Evolutionary conservation across 2,113 vertebrate genomes (phyloP), one percentile per base, ranked within the genome.

Genomic region (Gambusia affinis): DNA sequence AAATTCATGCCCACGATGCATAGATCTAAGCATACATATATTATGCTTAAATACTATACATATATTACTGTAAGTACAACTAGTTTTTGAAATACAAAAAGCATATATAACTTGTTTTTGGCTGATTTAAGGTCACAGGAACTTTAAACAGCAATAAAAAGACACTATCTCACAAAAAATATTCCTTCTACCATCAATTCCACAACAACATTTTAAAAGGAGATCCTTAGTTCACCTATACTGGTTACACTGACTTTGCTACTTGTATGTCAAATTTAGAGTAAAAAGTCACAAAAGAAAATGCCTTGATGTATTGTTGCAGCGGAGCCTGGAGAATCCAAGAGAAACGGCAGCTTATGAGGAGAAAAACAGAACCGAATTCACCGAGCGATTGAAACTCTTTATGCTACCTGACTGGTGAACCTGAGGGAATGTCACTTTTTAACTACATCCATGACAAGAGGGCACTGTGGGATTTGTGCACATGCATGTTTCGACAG

Each of bases 301-400:
- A 83, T 64, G 76, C 77, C 42, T 83, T n/a, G 57, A 35, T 80
- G 77, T 27, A 67, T 71, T 24, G 60, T 69, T 72, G 73, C 73
- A 54, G 64, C 0, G 42, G 68, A 70, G 80, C 47, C 85, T n/a
- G 67, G 80, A 67, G 85, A 84, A 69, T 72, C 75, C 27, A 3
- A 60, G 75, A 73, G 60, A 80, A 90, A 91, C 71, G 79, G 82
- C 71, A 84, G 75, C 62, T 66, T n/a, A 90, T 79, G 79, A 91
- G 79, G 64, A 82, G 72, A 86, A 85, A 90, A 89, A 90, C 77
- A 64, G 78, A 78, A 74, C 24, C 63, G 72, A 84, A 76, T 78
- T 82, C 72, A 72, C 63, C 54, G 69, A 35, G 77, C 84, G 67
- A 76, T 31, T 47, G 44, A 86, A 73, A 54, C 76, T 75, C 78